Conservation (phyloP, 2,888 invertebrate genomes). For the Danaus chrysippus region DNA sequence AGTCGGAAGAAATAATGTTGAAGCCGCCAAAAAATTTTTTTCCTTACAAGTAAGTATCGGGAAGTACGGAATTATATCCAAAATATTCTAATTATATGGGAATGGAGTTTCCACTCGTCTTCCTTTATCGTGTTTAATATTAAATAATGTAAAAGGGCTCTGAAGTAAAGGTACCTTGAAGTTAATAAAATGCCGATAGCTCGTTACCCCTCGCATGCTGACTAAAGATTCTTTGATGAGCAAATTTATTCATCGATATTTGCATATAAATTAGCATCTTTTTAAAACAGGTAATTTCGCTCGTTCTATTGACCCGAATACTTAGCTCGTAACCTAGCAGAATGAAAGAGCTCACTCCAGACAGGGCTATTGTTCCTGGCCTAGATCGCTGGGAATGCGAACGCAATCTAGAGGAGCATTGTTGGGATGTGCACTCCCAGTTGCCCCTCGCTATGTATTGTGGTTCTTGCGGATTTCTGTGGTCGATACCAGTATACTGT, state of each 20-base stretch:
- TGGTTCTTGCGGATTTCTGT: constrained; percentile 32
- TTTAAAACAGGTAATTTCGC: constrained; percentile 53
- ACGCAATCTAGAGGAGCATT: constrained; percentile 69
- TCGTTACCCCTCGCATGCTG: constrained; percentile 13
- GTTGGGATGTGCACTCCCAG: constrained; percentile 57
- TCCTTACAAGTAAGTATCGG: constrained; percentile 82
- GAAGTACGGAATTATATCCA: background rate
- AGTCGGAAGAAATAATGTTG: constrained; percentile 91
- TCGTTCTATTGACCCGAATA: constrained; percentile 67
- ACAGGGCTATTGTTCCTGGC: constrained; percentile 66
- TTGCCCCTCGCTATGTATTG: constrained; percentile 30
- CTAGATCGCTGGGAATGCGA: constrained; percentile 70
- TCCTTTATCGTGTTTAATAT: constrained; percentile 2
- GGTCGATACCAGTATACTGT: constrained; percentile 32
- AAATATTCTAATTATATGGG: too few species aligned
- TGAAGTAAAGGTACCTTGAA: constrained; percentile 15
- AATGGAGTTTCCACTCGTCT: too few species aligned
- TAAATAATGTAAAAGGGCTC: constrained; percentile 11
- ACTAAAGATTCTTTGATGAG: constrained; percentile 18
- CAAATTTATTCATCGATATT: constrained; percentile 32
- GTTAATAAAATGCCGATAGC: constrained; percentile 10
- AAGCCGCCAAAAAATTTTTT: constrained; percentile 92
- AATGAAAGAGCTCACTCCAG: constrained; percentile 62
- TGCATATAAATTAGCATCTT: constrained; percentile 28
- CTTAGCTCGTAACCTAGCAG: constrained; percentile 58